These are phyloP conservation scores for Notarius lentiginosus DNA, from an alignment of 2,113 vertebrate species.

Conservation along the genomic window DNA sequence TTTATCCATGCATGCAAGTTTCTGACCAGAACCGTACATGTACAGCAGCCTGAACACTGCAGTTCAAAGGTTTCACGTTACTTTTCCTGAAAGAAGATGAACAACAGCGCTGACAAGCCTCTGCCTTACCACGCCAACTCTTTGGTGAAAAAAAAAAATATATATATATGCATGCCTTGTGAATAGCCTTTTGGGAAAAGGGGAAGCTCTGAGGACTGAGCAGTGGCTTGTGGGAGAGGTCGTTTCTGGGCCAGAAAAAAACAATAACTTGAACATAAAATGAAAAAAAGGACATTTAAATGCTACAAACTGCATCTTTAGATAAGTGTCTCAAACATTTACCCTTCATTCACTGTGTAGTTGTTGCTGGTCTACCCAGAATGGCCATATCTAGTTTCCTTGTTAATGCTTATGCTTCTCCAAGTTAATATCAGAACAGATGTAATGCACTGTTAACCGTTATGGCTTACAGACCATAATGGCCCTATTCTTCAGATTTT, in stretches of 20 bases:
- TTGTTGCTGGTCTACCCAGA: not conserved
- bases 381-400: not conserved
- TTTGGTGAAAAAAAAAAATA: not conserved
- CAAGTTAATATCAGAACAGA: not conserved
- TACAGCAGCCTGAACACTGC: not conserved
- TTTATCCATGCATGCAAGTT: too few relatives aligned
- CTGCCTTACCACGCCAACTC: not conserved
- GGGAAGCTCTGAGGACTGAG: too few relatives aligned
- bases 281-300: not conserved
- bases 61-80: not conserved
- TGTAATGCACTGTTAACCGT: not conserved
- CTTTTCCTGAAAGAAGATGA: not conserved
- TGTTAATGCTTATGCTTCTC: conserved; percentile 5
- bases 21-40: not conserved
- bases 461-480: not conserved
- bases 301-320: not conserved
- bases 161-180: not conserved
- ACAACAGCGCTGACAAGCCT: not conserved
- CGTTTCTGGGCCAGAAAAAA: not conserved
- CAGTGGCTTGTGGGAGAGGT: not conserved
- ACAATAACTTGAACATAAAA: not conserved
- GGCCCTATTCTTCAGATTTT: not conserved
- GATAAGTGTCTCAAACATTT: not conserved
- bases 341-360: not conserved
- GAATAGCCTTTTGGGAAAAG: not conserved